Percentiles rank a stretch among this genome's conserved stretches.
Evolutionary conservation across 2,888 invertebrate genomes (phyloP).

Genomic region (Salticus scenicus): DNA sequence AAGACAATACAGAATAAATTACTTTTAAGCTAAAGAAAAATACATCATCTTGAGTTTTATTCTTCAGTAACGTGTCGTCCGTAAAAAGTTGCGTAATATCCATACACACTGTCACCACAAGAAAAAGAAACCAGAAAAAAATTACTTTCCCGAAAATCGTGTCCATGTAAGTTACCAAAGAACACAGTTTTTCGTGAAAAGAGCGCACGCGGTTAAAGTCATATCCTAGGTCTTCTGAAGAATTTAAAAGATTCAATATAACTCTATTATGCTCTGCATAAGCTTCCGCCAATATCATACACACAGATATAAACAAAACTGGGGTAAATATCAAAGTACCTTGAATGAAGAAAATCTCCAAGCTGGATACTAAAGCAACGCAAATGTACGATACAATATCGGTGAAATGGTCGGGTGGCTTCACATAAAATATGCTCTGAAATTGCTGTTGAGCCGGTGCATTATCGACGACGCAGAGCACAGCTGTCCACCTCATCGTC

Average conservation of each 20-base stretch:
- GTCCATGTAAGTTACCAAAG: slow-evolving; percentile 65
- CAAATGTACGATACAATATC: slow-evolving; percentile 48
- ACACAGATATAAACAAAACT: slow-evolving; percentile 69
- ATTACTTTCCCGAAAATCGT: slow-evolving; percentile 67
- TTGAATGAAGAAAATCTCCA: slow-evolving; percentile 68
- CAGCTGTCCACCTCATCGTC: slow-evolving; percentile 41
- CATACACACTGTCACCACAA: slow-evolving; percentile 66
- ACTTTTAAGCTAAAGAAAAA: slow-evolving; percentile 70
- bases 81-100: slow-evolving; percentile 71
- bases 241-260: slow-evolving; percentile 45
- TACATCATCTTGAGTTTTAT: slow-evolving; percentile 68
- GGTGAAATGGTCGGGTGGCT: slow-evolving; percentile 38
- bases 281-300: slow-evolving; percentile 64
- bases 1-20: slow-evolving; percentile 67
- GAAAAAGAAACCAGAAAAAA: slow-evolving; percentile 70
- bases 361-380: slow-evolving; percentile 52
- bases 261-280: slow-evolving; percentile 66
- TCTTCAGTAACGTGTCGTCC: slow-evolving; percentile 69
- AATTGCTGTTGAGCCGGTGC: slow-evolving; percentile 54
- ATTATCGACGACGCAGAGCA: slow-evolving; percentile 61
- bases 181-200: slow-evolving; percentile 69
- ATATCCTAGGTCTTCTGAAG: slow-evolving; percentile 28
- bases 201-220: slow-evolving; percentile 65
- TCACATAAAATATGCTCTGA: slow-evolving; percentile 55
- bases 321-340: slow-evolving; percentile 71